Percentiles rank a stretch among this genome's conserved stretches.
Conservation (phyloP, 2,888 invertebrate genomes). For the Eudemis profundana region DNA sequence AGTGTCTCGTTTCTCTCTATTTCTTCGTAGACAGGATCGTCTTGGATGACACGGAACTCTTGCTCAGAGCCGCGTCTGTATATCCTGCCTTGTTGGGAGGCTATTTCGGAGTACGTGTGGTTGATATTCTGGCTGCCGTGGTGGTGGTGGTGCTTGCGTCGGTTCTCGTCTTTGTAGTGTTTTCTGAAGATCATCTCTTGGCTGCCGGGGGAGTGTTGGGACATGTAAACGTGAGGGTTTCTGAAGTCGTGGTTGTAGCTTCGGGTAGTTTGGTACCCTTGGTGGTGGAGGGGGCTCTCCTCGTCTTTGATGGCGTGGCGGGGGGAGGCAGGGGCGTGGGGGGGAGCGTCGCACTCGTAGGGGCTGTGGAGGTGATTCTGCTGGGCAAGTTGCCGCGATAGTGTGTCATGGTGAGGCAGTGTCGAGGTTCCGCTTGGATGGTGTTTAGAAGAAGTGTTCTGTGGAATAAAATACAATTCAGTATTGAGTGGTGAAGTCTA, state of each 20-base stretch:
- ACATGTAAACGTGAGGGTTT: constrained; percentile 80
- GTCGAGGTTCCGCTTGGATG: constrained; percentile 88
- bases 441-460: constrained; percentile 95
- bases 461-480: too few species aligned
- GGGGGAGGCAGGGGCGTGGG: constrained; percentile 76
- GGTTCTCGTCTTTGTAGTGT: constrained; percentile 78
- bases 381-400: constrained; percentile 75
- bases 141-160: constrained; percentile 80
- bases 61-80: constrained; percentile 84
- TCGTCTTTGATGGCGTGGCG: constrained; percentile 78
- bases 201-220: constrained; percentile 79
- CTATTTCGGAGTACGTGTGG: constrained; percentile 92
- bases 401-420: constrained; percentile 87
- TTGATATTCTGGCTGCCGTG: constrained; percentile 86
- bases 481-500: too few species aligned
- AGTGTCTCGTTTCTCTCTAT: constrained; percentile 90
- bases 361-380: constrained; percentile 84
- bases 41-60: constrained; percentile 85
- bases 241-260: constrained; percentile 81
- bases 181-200: constrained; percentile 80
- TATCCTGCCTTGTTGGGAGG: constrained; percentile 78
- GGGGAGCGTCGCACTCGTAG: constrained; percentile 79
- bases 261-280: constrained; percentile 77
- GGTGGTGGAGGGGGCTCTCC: constrained; percentile 76
- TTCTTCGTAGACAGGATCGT: constrained; percentile 93